Evolutionary conservation across 2,113 vertebrate species (phyloP).

Genomic region (Percopsis transmontana): DNA sequence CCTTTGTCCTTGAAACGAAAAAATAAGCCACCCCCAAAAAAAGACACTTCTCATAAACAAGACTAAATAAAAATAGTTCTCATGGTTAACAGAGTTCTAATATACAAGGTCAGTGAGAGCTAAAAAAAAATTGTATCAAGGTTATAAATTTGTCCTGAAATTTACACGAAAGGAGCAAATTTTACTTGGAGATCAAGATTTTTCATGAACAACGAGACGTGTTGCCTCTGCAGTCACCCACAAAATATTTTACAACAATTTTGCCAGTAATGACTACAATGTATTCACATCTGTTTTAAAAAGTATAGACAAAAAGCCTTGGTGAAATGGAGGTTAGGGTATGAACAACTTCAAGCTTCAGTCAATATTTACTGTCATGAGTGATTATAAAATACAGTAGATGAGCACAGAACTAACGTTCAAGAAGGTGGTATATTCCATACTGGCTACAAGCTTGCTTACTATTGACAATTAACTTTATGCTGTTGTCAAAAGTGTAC

Average conservation of each 20-base stretch:
- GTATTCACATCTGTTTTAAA: slow-evolving; percentile 44
- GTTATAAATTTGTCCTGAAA: slow-evolving; percentile 1
- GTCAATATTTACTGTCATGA: neutral
- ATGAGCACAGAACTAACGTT: neutral
- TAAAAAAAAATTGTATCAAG: slow-evolving; percentile 18
- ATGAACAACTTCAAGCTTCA: slow-evolving; percentile 4
- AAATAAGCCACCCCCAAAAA: slow-evolving; percentile 35
- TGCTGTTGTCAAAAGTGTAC: too few relatives aligned
- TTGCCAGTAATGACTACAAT: too few relatives aligned
- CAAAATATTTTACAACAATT: too few relatives aligned
- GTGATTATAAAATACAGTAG: neutral
- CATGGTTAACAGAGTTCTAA: slow-evolving; percentile 44
- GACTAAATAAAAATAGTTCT: slow-evolving; percentile 51
- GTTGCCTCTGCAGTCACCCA: neutral
- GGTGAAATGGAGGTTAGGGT: slow-evolving; percentile 17
- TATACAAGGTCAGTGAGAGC: slow-evolving; percentile 35
- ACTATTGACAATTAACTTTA: too few relatives aligned
- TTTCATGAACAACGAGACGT: neutral
- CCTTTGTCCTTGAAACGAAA: slow-evolving; percentile 86
- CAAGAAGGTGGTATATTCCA: neutral
- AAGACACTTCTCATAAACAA: slow-evolving; percentile 63
- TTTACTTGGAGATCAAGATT: neutral
- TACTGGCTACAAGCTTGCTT: neutral
- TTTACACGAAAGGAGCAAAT: slow-evolving; percentile 1
- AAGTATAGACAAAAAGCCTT: slow-evolving; percentile 38